Base-by-base conservation (phyloP, 2,797 vertebrate species). In the Nyctibius grandis region DNA sequence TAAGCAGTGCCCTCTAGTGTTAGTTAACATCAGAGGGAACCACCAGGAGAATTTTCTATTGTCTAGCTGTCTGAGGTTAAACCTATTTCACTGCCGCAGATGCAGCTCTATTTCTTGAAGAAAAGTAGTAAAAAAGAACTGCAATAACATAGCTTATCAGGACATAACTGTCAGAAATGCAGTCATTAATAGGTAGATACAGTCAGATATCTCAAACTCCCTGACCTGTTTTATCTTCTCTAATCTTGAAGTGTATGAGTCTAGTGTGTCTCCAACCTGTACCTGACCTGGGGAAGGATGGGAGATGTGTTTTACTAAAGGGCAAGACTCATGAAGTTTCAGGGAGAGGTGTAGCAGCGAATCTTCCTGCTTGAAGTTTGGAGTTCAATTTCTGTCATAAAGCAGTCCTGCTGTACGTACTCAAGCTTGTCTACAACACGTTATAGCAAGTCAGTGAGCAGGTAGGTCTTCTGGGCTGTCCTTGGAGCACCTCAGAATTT, bases 1-100 rank as follows among this genome's bases (percentile, higher is more conserved):
- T 94, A 78, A 85, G 84, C 88, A 94, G 83, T 83, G 96, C 93
- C 96, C 94, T 96, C 96, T 96, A 95, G 95, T 54, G 96, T 82
- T 91, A 51, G 33, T 45, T 85, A 80, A 26, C 3, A 2, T 53
- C 6, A 51, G 50, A 80, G 38, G 23, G 56, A 57, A 25, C n/a
- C 12, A 42, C n/a, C 18, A n/a, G 16, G 38, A 75, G 45, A 48
- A 8, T 63, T 86, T 56, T 73, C 18, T 86, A 0, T 54, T 18
- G 1, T 70, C 10, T 79, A 9, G 45, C 5, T 42, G 15, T 5
- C 28, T 31, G 21, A 16, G 45, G 2, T 64, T 68, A 81, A 82
- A 74, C 17, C 6, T 72, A 2, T 57, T 87, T 57, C 51, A 47
- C 21, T 36, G 21, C 45, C 0, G 0, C 0, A 1, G 48, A 18